Evolutionary conservation across 2,888 invertebrate species (phyloP), one percentile per base, ranked within the genome.

Genomic region (Trachelus tabidus): DNA sequence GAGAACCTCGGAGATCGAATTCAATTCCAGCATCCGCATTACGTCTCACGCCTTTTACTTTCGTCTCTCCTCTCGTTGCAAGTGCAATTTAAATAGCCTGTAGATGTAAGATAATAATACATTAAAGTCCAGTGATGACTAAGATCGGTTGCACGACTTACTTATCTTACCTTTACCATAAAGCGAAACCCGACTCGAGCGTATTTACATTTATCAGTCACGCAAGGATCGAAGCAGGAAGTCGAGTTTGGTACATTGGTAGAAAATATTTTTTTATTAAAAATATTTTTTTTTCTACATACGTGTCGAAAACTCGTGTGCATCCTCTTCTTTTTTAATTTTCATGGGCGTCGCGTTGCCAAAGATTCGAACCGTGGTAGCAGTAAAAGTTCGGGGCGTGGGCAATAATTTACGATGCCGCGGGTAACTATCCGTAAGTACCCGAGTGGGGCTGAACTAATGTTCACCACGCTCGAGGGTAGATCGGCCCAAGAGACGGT

Each of bases 331-430:
- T 75, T 83, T 78, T 81, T 74, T 82, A 79, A 79, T 77, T 82
- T 76, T 74, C 79, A 77, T 82, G 81, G 82, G 82, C 83, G 82
- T 83, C 80, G 74, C 73, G 69, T 75, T 81, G 80, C 82, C 77
- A 83, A 78, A 77, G 79, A 34, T 68, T 75, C 75, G 40, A 77
- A 73, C 75, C 78, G 75, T 76, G 85, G 84, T 85, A 85, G 86
- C 86, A 89, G 85, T 89, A 89, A 90, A 90, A 90, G 84, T 88
- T 85, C 82, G 85, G 88, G 89, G 89, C 88, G 89, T 88, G 88
- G 87, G 86, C 83, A 87, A 87, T 89, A 90, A 90, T 90, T 90
- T 90, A 90, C 88, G 90, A 89, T 88, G 85, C 88, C 89, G 86
- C 83, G 71, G 86, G 88, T 89, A 90, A 90, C 90, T 88, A 88